Base-by-base conservation (phyloP, 2,888 invertebrate species). In the Andrena marginata region DNA sequence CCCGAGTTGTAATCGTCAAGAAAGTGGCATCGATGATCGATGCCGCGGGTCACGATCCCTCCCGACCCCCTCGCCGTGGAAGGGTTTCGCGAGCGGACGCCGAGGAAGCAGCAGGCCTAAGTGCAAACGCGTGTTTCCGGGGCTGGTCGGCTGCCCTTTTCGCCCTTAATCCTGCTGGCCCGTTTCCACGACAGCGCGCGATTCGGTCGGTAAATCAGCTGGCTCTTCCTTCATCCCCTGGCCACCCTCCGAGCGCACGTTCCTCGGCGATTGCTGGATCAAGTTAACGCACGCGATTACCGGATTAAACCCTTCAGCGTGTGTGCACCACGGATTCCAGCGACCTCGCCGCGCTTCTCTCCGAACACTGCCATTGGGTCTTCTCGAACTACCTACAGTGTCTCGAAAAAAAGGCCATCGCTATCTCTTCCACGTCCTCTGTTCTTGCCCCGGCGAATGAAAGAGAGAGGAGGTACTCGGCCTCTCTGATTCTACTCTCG, bases 81-180 rank as follows among this genome's bases (percentile, higher is more conserved):
- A 64, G 33, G 77, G 64, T 77, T 72, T 64, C 42, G 31, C 70
- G 31, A 64, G 13, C 10, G 35, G 10, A 16, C 10, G 54, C 13
- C 33, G 10, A 56, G 20, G 59, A n/a, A 8, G 77, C 85, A 75
- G 81, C 42, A 85, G 89, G 88, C 89, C 92, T 93, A 92, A 93
- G 93, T 93, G 93, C 92, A 92, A 92, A 93, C 86, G 92, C 91
- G 84, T 92, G 93, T 93, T 88, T 89, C 89, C 90, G 85, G 83
- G 79, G 77, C 54, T 62, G 60, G 31, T 56, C 82, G 76, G 77
- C 77, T 76, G 77, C 87, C 84, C 85, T 84, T 88, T 83, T 86
- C 85, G 67, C 83, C 80, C 74, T 68, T 80, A 86, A 89, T 89
- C 84, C 77, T 79, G 26, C 70, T 62, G 20, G 60, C 56, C 72